Conservation (phyloP, 2,797 vertebrate species). For the Tinamus major region DNA sequence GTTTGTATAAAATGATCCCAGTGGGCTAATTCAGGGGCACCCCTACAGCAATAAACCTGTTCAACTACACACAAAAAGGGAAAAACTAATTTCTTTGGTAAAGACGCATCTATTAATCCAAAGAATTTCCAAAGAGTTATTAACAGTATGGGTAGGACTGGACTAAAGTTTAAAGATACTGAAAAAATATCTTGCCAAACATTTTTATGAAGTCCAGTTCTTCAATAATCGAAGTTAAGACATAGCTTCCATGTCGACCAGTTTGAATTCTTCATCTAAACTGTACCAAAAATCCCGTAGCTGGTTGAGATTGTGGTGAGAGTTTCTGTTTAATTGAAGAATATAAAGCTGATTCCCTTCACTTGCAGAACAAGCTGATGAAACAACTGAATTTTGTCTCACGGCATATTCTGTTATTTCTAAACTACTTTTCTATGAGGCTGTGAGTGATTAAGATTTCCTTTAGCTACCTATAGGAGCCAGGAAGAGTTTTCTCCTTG, state of each 20-base stretch:
- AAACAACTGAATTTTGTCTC: conserved; percentile 4
- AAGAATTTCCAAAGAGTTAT: background rate
- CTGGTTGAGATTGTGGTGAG: background rate
- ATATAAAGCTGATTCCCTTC: conserved; percentile 14
- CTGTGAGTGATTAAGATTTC: conserved; percentile 5
- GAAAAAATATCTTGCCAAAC: background rate
- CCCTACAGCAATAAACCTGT: background rate
- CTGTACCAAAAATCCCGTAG: background rate
- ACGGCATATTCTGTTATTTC: conserved; percentile 9
- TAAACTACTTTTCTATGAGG: background rate
- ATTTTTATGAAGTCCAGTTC: conserved; percentile 3
- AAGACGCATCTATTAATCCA: background rate
- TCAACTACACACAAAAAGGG: background rate
- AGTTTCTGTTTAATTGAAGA: conserved; percentile 28
- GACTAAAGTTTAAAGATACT: background rate
- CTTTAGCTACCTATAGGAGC: background rate
- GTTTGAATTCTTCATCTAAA: background rate
- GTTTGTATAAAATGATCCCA: background rate
- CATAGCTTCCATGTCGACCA: background rate
- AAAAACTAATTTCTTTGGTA: background rate
- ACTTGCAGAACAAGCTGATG: conserved; percentile 47
- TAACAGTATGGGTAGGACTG: background rate
- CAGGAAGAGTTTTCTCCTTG: conserved; percentile 8
- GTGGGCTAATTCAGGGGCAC: background rate
- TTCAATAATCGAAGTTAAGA: conserved; percentile 11